These are phyloP conservation scores for Fratercula arctica DNA, from an alignment of 2,797 vertebrate species.

Conservation along the genomic window DNA sequence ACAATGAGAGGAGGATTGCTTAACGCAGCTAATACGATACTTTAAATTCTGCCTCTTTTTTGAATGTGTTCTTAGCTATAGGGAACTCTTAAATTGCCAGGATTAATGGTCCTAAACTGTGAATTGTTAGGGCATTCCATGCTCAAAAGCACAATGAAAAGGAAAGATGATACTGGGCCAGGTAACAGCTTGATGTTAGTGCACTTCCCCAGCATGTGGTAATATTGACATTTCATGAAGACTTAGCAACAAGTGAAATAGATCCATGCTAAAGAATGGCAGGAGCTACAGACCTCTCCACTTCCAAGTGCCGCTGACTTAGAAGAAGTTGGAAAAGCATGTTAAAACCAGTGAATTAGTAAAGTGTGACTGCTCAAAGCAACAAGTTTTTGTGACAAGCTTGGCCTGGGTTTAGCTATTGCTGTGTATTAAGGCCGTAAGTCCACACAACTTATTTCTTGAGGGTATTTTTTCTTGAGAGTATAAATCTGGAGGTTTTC, in stretches of 20 bases:
- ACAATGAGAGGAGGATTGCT: not conserved
- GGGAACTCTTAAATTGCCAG: not conserved
- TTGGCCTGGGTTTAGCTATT: not conserved
- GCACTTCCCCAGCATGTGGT: not conserved
- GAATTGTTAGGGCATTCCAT: not conserved
- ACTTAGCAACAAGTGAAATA: not conserved
- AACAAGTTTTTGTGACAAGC: not conserved
- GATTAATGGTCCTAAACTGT: not conserved
- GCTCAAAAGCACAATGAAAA: not conserved
- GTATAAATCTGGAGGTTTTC: not conserved
- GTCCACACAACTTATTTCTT: not conserved
- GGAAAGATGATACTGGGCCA: not conserved
- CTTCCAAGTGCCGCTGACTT: not conserved
- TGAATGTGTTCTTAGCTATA: not conserved
- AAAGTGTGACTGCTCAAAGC: not conserved
- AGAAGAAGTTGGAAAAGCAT: not conserved
- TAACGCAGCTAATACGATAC: not conserved
- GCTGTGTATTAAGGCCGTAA: not conserved
- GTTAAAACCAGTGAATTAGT: not conserved
- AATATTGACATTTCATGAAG: not conserved
- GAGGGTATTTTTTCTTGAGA: not conserved
- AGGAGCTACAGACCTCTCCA: not conserved
- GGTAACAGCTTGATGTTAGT: not conserved
- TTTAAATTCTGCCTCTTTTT: not conserved
- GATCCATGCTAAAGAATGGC: not conserved